phyloP scores from a whole-genome alignment of 2,888 invertebrate genomes.

The Corbicula japonica region DNA sequence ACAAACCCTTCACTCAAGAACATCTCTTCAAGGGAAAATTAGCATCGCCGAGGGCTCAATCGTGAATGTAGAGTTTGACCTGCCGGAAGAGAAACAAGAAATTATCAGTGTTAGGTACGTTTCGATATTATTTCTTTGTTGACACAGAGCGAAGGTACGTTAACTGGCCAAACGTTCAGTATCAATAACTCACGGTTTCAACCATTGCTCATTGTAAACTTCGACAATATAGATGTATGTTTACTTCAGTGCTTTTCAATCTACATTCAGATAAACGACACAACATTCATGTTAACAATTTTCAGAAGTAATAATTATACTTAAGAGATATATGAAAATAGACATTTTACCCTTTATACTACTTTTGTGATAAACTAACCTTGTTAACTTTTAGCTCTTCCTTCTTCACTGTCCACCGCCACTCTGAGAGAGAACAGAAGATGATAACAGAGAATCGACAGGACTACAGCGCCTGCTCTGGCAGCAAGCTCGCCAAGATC shows the following conservation, averaged over 20 bases:
- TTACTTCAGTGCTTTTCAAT: too few species aligned
- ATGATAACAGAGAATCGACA: constrained; percentile 90
- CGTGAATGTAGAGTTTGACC: constrained; percentile 91
- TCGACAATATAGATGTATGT: too few species aligned
- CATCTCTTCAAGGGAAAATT: constrained; percentile 92
- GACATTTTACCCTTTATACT: too few species aligned
- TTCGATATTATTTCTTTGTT: not conserved
- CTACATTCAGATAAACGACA: too few species aligned
- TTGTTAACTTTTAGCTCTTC: constrained; percentile 75
- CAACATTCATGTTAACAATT: too few species aligned
- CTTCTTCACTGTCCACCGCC: constrained; percentile 81
- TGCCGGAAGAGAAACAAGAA: constrained; percentile 94
- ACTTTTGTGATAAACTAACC: not conserved
- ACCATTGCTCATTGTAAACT: too few species aligned
- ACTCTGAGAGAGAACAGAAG: constrained; percentile 89
- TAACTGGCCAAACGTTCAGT: too few species aligned
- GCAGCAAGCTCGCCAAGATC: constrained; percentile 89
- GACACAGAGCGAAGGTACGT: too few species aligned
- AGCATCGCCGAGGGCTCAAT: constrained; percentile 90
- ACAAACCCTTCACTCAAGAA: constrained; percentile 94
- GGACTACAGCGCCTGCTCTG: constrained; percentile 86
- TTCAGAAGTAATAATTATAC: too few species aligned
- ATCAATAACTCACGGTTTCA: too few species aligned
- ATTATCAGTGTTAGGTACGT: constrained; percentile 91
- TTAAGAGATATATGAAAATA: too few species aligned